A percentile compares a stretch with the other conserved stretches of the same genome.
These are phyloP conservation scores for Montifringilla adamsi DNA, from an alignment of 2,113 vertebrate species.

Conservation along the genomic window DNA sequence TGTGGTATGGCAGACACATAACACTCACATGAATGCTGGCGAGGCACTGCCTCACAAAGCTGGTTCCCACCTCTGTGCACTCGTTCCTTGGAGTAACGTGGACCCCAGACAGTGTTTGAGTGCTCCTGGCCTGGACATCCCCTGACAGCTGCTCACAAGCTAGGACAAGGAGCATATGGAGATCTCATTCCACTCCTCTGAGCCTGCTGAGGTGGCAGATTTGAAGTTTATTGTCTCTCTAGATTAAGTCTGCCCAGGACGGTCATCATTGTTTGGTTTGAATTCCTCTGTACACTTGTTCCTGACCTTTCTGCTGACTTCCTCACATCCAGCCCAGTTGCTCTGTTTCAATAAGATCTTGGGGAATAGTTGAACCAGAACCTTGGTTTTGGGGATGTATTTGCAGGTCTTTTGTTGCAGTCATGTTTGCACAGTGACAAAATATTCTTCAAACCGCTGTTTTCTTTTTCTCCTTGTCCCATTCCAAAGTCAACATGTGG, in stretches of 20 bases:
- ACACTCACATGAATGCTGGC: background rate
- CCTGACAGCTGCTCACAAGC: background rate
- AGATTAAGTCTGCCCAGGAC: background rate
- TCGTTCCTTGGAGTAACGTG: rapidly evolving
- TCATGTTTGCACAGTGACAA: background rate
- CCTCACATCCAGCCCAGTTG: background rate
- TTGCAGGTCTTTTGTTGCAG: background rate
- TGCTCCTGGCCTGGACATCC: background rate
- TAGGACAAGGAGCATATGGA: background rate
- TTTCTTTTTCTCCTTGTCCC: background rate
- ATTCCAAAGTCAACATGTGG: background rate
- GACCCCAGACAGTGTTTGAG: background rate
- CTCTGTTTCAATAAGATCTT: background rate
- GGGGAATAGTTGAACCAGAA: background rate
- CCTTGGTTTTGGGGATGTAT: background rate
- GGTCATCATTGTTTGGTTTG: background rate
- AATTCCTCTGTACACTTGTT: background rate
- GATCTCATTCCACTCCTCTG: background rate
- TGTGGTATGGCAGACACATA: rapidly evolving
- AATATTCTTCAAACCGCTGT: background rate
- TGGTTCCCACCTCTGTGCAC: background rate
- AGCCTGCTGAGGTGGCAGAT: background rate
- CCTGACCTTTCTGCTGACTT: background rate
- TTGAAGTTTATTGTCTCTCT: background rate
- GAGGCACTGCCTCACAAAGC: background rate